Conservation (phyloP, 2,113 vertebrate genomes). For the Callorhinus ursinus region DNA sequence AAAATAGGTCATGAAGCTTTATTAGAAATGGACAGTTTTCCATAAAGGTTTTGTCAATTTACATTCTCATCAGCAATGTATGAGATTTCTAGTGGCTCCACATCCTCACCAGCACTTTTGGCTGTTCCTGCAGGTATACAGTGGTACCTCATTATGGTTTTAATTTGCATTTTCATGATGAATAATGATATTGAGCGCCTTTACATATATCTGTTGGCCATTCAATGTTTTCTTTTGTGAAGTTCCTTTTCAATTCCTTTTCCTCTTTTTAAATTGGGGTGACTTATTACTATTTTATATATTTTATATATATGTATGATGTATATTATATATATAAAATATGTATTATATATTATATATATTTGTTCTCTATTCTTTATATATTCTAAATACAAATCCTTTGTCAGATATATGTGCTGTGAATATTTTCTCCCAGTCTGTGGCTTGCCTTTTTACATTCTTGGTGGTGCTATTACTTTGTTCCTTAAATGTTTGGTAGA, state of each 20-base stretch:
- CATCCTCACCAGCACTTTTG: background rate
- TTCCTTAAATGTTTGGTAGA: constrained; percentile 37
- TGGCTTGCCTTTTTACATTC: constrained; percentile 2
- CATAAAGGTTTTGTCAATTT: background rate
- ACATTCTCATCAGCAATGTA: background rate
- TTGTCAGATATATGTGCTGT: background rate
- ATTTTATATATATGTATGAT: background rate
- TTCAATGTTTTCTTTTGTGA: background rate
- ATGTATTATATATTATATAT: background rate
- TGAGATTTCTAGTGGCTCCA: background rate
- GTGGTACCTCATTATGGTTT: background rate
- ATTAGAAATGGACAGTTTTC: background rate
- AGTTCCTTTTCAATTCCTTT: constrained; percentile 1
- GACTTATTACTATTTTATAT: background rate
- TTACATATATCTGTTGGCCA: background rate
- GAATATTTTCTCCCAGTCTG: background rate
- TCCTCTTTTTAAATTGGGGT: background rate
- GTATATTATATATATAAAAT: background rate
- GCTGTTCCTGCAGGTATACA: rapidly evolving
- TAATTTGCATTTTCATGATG: background rate
- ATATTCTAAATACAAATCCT: background rate
- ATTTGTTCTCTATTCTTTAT: background rate
- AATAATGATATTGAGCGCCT: background rate
- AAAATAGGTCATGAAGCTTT: background rate
- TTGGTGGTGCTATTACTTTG: background rate